Evolutionary conservation across 2,888 invertebrate species (phyloP).

Genomic region (Reticulitermes lucifugus): DNA sequence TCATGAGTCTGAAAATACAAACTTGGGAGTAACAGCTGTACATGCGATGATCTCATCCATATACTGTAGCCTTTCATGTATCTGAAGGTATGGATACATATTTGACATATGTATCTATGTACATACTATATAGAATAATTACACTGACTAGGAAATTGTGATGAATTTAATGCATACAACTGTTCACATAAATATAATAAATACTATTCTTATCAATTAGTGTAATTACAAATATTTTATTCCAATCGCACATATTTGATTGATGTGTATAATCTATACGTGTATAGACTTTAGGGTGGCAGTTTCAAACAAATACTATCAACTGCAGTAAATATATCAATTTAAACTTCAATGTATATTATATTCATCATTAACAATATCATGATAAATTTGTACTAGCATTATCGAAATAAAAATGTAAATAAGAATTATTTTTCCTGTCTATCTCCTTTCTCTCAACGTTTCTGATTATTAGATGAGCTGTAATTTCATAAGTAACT

Average conservation of each 20-base stretch:
- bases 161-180: conserved; percentile 9
- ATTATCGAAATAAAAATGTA: conserved; percentile 33
- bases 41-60: conserved; percentile 31
- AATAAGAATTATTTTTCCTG: not conserved
- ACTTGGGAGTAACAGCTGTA: not conserved
- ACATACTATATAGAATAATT: not conserved
- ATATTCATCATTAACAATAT: conserved; percentile 33
- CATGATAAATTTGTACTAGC: conserved; percentile 35
- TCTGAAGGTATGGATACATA: conserved; percentile 24
- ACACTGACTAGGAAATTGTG: conserved; percentile 27
- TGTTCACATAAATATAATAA: not conserved
- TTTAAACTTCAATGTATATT: not conserved
- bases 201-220: not conserved
- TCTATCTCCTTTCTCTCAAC: not conserved
- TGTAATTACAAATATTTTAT: no score
- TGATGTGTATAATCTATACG: no score
- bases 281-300: not conserved
- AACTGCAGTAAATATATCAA: not conserved
- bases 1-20: not conserved
- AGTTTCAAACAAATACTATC: conserved; percentile 10
- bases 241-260: no score
- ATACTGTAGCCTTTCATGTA: conserved; percentile 27
- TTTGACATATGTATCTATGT: not conserved
- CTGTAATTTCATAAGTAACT: not conserved
- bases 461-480: not conserved